Percentiles rank a stretch among this genome's conserved stretches.
Evolutionary conservation across 2,888 invertebrate species (phyloP).

Genomic region (Oxystoma pomonae): DNA sequence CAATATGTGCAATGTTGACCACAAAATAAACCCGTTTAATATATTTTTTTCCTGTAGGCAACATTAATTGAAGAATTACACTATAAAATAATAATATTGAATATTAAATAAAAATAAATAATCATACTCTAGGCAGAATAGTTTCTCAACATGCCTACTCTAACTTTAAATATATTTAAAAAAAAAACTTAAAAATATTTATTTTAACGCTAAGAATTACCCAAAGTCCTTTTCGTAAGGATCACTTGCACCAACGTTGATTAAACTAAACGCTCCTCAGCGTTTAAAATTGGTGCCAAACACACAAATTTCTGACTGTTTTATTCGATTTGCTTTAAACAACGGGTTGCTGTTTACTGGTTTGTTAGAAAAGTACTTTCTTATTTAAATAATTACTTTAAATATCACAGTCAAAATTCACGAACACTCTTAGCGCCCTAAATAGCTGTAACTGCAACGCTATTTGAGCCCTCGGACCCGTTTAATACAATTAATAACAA

Average conservation of each 20-base stretch:
- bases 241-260: neutral
- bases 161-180: neutral
- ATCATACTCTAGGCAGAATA: neutral
- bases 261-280: neutral
- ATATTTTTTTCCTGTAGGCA: no score
- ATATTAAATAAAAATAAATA: neutral
- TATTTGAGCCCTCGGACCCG: constrained; percentile 29
- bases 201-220: neutral
- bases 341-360: neutral
- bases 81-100: neutral
- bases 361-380: neutral
- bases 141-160: neutral
- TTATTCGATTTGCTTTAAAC: neutral
- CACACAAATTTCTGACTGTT: neutral
- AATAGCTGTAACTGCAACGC: constrained; percentile 49
- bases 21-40: no score
- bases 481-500: no score
- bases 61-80: no score
- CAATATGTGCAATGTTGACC: no score
- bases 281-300: neutral
- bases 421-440: constrained; percentile 46
- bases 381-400: constrained; percentile 15
- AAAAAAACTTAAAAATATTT: neutral
- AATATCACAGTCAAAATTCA: constrained; percentile 47
- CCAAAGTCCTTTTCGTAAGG: neutral